A percentile compares a stretch with the other conserved stretches of the same genome.
Conservation (phyloP, 1,140 invertebrate genomes). For the Papilio polytes region DNA sequence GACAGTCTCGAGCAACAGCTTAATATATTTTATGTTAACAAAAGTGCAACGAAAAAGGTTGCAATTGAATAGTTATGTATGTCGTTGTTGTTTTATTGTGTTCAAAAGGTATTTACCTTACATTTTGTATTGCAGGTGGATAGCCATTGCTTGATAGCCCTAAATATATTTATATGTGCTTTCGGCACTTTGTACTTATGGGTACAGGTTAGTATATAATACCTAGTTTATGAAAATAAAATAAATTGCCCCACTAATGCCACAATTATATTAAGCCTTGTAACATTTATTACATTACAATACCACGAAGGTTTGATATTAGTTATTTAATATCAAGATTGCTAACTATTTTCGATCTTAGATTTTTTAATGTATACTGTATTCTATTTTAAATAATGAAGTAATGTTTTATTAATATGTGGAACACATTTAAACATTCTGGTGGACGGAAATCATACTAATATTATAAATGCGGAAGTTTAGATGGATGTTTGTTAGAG, state of each 20-base stretch:
- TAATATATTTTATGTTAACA: not conserved
- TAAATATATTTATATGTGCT: slow-evolving; percentile 79
- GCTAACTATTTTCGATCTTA: not conserved
- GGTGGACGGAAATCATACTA: not conserved
- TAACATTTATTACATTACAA: not conserved
- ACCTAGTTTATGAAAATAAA: not conserved
- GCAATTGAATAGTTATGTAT: not conserved
- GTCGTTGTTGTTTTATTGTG: not conserved
- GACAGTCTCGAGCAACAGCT: no score
- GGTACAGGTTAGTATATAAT: slow-evolving; percentile 69
- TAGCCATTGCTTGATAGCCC: slow-evolving; percentile 67
- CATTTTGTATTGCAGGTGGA: slow-evolving; percentile 63
- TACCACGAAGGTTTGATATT: slow-evolving; percentile 1
- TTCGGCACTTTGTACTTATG: slow-evolving; percentile 79
- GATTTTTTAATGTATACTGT: not conserved
- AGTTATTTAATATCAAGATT: no score
- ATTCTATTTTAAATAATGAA: not conserved
- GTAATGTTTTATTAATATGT: no score
- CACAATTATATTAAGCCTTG: no score
- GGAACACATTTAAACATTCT: not conserved
- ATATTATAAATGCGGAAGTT: no score
- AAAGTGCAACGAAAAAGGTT: not conserved
- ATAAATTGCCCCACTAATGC: no score
- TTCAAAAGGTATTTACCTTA: no score
- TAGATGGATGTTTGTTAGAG: no score